These are phyloP conservation scores for Drosophila bocqueti DNA, from an alignment of 1,140 invertebrate genomes.

Conservation along the genomic window DNA sequence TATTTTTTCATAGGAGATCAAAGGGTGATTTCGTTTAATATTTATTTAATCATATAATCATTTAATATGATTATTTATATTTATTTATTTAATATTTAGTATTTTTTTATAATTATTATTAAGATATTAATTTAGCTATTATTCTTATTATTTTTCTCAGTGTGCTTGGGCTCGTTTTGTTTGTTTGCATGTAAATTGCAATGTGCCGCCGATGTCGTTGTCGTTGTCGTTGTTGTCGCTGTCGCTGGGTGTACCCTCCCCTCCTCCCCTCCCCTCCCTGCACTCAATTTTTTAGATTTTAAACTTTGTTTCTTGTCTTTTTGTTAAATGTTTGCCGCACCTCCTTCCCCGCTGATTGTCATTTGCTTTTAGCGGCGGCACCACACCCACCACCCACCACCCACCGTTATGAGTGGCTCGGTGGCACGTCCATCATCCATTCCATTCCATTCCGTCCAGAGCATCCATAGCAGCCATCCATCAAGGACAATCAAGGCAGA, in stretches of 20 bases:
- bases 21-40: no score
- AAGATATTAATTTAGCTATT: not conserved
- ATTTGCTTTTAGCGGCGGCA: conserved; percentile 54
- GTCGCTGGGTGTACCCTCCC: not conserved
- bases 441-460: not conserved
- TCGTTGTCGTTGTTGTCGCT: conserved; percentile 4
- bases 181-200: conserved; percentile 83
- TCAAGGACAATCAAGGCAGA: conserved; percentile 51
- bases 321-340: conserved; percentile 63
- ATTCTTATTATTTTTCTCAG: not conserved
- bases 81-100: no score
- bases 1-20: not conserved
- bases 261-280: no score
- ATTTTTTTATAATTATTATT: no score
- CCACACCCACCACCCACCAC: conserved; percentile 8
- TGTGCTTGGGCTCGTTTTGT: conserved; percentile 61
- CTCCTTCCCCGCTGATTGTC: conserved; percentile 33
- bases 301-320: conserved; percentile 72
- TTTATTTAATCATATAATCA: no score
- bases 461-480: conserved; percentile 44
- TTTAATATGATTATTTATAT: no score
- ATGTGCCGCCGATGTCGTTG: conserved; percentile 51
- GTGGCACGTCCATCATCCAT: conserved; percentile 37
- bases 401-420: conserved; percentile 46
- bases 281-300: conserved; percentile 68